Percentiles rank a stretch among this genome's conserved stretches.
Conservation (phyloP, 2,797 vertebrate genomes). For the Enteromius argenteus region DNA sequence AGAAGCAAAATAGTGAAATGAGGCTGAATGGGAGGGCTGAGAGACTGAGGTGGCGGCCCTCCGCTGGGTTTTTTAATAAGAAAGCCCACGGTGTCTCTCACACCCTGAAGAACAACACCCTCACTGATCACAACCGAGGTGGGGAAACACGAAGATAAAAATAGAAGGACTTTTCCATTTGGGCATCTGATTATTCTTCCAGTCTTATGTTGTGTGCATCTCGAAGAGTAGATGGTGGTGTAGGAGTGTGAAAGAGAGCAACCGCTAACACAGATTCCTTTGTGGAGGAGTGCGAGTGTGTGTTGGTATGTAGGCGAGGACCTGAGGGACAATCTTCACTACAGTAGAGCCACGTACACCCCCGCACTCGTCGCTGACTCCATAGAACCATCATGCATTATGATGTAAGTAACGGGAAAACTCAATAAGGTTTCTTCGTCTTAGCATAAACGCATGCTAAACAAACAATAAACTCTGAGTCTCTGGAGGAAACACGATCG, state of each 20-base stretch:
- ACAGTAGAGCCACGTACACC: conserved; percentile 37
- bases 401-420: conserved; percentile 40
- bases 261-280: conserved; percentile 8
- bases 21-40: conserved; percentile 23
- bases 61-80: conserved; percentile 54
- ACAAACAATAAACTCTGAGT: conserved; percentile 28
- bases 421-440: conserved; percentile 33
- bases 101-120: conserved; percentile 37
- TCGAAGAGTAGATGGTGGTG: conserved; percentile 21
- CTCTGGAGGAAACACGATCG: conserved; percentile 7
- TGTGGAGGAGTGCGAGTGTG: conserved; percentile 44
- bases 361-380: conserved; percentile 38
- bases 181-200: conserved; percentile 12
- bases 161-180: conserved; percentile 22
- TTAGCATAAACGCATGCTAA: conserved; percentile 14
- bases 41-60: conserved; percentile 2
- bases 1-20: conserved; percentile 25
- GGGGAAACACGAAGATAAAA: conserved; percentile 13
- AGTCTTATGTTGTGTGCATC: neutral
- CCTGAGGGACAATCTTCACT: conserved; percentile 49
- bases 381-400: conserved; percentile 32
- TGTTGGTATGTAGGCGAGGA: conserved; percentile 49
- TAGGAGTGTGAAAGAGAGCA: conserved; percentile 34
- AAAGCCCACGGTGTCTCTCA: conserved; percentile 26
- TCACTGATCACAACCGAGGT: conserved; percentile 4